phyloP scores from a whole-genome alignment of 2,797 vertebrate species.

The Clamator glandarius region DNA sequence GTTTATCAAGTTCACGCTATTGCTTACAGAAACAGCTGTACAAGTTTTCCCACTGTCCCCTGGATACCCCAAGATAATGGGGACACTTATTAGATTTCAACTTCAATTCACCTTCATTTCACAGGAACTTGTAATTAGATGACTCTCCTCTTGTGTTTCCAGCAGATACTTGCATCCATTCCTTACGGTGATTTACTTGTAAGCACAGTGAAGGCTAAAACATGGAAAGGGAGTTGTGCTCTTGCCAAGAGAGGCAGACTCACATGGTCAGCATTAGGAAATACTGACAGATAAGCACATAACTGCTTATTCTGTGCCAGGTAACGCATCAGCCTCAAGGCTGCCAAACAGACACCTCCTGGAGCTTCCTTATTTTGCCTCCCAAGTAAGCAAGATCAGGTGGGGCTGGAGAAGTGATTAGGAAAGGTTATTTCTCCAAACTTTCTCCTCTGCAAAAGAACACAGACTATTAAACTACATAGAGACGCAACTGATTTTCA shows the following conservation, averaged over 20 bases:
- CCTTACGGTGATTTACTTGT: background rate
- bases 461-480: background rate
- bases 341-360: conserved; percentile 46
- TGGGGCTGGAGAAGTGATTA: background rate
- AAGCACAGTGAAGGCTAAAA: background rate
- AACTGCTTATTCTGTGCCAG: background rate
- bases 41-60: background rate
- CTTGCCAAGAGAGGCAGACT: conserved; percentile 5
- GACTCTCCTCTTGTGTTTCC: background rate
- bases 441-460: background rate
- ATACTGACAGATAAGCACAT: conserved; percentile 12
- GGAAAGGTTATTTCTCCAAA: background rate
- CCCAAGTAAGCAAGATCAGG: background rate
- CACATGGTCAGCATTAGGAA: background rate
- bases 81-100: background rate
- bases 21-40: background rate
- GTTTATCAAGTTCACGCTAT: background rate
- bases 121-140: background rate
- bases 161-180: background rate
- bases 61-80: background rate
- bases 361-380: conserved; percentile 27
- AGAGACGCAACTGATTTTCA: background rate
- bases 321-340: background rate
- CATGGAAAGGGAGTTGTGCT: background rate
- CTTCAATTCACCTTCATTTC: background rate